Base-by-base conservation (phyloP, 2,113 vertebrate genomes). In the Ancistrus triradiatus region DNA sequence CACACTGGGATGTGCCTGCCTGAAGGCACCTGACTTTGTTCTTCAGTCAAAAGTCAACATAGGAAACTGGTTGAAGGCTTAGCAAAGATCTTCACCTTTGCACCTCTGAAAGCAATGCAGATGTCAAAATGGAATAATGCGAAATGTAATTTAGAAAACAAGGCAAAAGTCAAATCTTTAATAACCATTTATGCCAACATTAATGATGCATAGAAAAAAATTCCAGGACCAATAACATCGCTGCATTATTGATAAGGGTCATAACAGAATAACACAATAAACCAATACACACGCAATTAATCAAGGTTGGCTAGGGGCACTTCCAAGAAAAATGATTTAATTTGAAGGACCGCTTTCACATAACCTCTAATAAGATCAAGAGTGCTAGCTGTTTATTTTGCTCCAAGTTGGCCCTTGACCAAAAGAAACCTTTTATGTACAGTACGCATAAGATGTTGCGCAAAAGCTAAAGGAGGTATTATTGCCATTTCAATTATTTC, bases 271-370 rank as follows among this genome's bases (percentile, higher is more conserved):
- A 64, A 74, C 70, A 63, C 77, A 83, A 80, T 79, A 74, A 83
- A 76, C 71, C 77, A 77, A 73, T 60, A 80, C 72, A 69, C 79
- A 78, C 69, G 73, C 82, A 77, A 86, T 85, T 74, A 85, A 83
- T 85, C 80, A 80, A 55, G 43, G 74, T 69, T 76, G 71, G 82
- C 80, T 71, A 44, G 52, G 58, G 80, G 78, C 77, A 58, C 42
- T 55, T 63, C 53, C 28, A 70, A 68, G 68, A 81, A 78, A 81
- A 80, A 83, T 78, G 66, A 85, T 81, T 80, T 83, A 63, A 81
- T 84, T 80, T 74, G 72, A 78, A 56, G 68, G 77, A 78, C 58
- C 63, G 62, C 77, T 72, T 46, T 63, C 57, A 64, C 77, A 63
- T 75, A 55, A 52, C 74, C 79, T 81, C 60, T 81, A 82, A 84